A percentile compares a stretch with the other conserved stretches of the same genome.
Evolutionary conservation across 2,797 vertebrate genomes (phyloP).

Genomic region (Enteromius afrohamiltoni): DNA sequence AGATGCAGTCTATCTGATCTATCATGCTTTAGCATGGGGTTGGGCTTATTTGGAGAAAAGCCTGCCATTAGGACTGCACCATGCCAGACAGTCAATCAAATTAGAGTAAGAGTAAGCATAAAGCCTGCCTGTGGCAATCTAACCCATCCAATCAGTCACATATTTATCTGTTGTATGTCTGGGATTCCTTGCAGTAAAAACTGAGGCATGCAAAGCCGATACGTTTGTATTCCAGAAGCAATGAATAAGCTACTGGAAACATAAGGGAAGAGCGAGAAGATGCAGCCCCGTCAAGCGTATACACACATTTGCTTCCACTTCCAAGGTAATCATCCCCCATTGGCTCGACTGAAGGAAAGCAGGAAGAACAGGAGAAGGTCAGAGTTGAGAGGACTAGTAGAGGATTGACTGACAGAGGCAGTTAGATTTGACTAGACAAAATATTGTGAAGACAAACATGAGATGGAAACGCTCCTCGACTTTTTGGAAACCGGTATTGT

Average conservation of each 20-base stretch:
- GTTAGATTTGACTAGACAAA: conserved; percentile 64
- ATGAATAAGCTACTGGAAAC: conserved; percentile 64
- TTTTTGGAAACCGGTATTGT: conserved; percentile 1
- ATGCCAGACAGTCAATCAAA: conserved; percentile 54
- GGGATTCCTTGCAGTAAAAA: conserved; percentile 72
- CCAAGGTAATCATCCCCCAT: conserved; percentile 96
- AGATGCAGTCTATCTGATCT: conserved; percentile 2
- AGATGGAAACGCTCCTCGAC: conserved; percentile 46
- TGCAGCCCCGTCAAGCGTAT: conserved; percentile 77
- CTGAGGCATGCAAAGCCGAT: conserved; percentile 85
- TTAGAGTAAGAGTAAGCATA: conserved; percentile 59
- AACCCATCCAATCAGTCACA: conserved; percentile 42
- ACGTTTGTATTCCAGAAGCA: conserved; percentile 68
- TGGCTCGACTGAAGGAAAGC: conserved; percentile 93
- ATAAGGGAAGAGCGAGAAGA: conserved; percentile 53
- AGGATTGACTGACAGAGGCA: conserved; percentile 65
- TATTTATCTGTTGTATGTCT: conserved; percentile 66
- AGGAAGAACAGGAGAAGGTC: conserved; percentile 89
- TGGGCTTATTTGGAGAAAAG: conserved; percentile 30
- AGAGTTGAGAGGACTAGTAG: conserved; percentile 58
- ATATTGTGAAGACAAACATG: conserved; percentile 52
- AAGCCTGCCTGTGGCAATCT: conserved; percentile 69
- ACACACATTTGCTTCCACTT: conserved; percentile 99
- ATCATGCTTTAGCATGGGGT: not conserved
- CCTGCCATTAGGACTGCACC: conserved; percentile 56